Evolutionary conservation across 2,113 vertebrate genomes (phyloP), one percentile per base, ranked within the genome.

Genomic region (Phrynosoma blainvillii): DNA sequence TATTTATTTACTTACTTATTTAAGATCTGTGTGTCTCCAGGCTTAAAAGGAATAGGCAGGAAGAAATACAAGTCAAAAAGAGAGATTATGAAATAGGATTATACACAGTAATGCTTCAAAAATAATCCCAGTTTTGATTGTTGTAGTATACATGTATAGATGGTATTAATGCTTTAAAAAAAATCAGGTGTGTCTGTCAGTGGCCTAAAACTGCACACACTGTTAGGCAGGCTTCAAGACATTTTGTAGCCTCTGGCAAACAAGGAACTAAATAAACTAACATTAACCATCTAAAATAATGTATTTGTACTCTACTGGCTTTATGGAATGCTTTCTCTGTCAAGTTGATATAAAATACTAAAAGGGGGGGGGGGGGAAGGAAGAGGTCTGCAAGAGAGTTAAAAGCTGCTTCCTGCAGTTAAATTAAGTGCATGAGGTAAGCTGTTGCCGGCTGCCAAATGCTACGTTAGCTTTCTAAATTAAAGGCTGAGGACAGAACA

Each of bases 391-490:
- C 14, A 73, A 47, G 36, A 82, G 36, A 82, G 71, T 87, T 76
- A 82, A 87, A 79, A 82, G 30, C 42, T 83, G 80, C 62, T 88
- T 88, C 86, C 79, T 88, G 71, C 12, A 54, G 79, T 88, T 82
- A 88, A 88, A 88, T 88, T 77, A 66, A 77, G 73, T 70, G n/a
- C 59, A 83, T 88, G 80, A 83, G 65, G 80, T 83, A 88, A 88
- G 73, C 42, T 30, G 80, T 83, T 83, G 62, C n/a, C 23, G 54
- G 73, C 62, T 88, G 87, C 87, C 73, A 88, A 87, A 83, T 88
- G 80, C 80, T 83, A 77, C 10, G 42, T 83, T 78, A 88, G 87
- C 62, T 68, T 83, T 88, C 80, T 88, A 83, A 88, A 88, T 88
- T 83, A 88, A 83, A 88, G 73, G 83, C 80, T 83, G n/a, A 82